These are phyloP conservation scores for Limenitis arthemis DNA, from an alignment of 2,888 invertebrate genomes.

Conservation along the genomic window DNA sequence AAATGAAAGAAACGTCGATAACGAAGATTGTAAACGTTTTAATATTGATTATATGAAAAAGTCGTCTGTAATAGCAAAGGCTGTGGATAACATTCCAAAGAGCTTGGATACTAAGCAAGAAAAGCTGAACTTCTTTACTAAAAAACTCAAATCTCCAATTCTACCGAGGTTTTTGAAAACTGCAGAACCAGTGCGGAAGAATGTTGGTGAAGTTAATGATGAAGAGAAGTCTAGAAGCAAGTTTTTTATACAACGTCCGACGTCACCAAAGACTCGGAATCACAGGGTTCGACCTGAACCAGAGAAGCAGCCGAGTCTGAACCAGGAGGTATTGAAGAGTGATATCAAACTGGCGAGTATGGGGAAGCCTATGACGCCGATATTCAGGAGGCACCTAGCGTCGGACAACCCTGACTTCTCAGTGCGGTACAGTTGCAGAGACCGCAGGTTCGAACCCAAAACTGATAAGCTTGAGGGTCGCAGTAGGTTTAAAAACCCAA, in stretches of 20 bases:
- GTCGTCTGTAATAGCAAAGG: conserved; percentile 39
- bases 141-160: conserved; percentile 59
- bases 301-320: conserved; percentile 21
- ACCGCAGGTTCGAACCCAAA: conserved; percentile 35
- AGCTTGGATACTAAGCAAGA: conserved; percentile 34
- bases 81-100: conserved; percentile 43
- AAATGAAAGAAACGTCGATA: conserved; percentile 38
- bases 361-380: conserved; percentile 66
- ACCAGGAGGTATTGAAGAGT: conserved; percentile 44
- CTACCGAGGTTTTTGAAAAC: conserved; percentile 56
- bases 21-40: conserved; percentile 41
- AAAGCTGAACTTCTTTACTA: conserved; percentile 51
- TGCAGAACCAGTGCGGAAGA: conserved; percentile 38
- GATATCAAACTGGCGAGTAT: conserved; percentile 55
- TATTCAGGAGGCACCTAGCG: conserved; percentile 48
- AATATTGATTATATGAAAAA: conserved; percentile 45
- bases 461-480: conserved; percentile 30
- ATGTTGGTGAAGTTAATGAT: conserved; percentile 31
- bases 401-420: conserved; percentile 46
- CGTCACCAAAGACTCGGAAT: conserved; percentile 40
- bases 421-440: conserved; percentile 55
- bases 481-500: conserved; percentile 42
- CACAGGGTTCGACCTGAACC: conserved; percentile 47
- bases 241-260: conserved; percentile 55
- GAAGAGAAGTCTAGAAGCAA: conserved; percentile 55